phyloP scores from a whole-genome alignment of 2,797 vertebrate genomes.

The Thalassophryne amazonica region DNA sequence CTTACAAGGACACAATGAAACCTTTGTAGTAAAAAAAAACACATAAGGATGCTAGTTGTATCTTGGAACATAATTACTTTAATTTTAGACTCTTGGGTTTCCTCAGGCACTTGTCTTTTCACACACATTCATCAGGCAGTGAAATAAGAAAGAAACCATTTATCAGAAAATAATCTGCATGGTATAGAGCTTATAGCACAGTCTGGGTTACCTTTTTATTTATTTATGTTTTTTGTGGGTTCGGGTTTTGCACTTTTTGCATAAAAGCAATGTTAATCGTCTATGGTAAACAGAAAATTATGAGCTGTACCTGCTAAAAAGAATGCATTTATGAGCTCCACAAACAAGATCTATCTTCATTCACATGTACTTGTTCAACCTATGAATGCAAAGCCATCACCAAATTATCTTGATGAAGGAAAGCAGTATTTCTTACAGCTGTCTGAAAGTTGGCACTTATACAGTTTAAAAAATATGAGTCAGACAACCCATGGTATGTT shows the following conservation, averaged over 20 bases:
- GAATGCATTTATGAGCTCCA: no score
- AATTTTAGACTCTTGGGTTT: conserved; percentile 23
- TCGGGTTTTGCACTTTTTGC: neutral
- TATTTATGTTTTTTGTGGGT: conserved; percentile 1
- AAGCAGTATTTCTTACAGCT: no score
- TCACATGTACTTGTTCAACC: no score
- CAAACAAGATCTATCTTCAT: no score
- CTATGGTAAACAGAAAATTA: no score
- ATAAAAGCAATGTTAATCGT: neutral
- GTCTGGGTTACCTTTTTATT: neutral
- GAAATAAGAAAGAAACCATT: neutral
- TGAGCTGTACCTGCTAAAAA: no score
- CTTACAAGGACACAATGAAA: conserved; percentile 21
- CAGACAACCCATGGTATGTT: no score
- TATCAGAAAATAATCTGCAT: neutral
- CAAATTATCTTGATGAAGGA: no score
- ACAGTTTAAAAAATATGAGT: no score
- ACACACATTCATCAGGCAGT: conserved; percentile 15
- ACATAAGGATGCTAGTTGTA: conserved; percentile 16
- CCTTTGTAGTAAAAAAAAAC: conserved; percentile 39
- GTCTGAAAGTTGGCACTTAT: no score
- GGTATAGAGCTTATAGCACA: neutral
- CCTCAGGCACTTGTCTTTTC: conserved; percentile 32
- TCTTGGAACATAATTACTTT: conserved; percentile 35
- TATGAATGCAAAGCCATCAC: no score